Percentiles rank a stretch among this genome's conserved stretches.
phyloP scores from a whole-genome alignment of 2,888 invertebrate species.

The Trachelus iudaicus region DNA sequence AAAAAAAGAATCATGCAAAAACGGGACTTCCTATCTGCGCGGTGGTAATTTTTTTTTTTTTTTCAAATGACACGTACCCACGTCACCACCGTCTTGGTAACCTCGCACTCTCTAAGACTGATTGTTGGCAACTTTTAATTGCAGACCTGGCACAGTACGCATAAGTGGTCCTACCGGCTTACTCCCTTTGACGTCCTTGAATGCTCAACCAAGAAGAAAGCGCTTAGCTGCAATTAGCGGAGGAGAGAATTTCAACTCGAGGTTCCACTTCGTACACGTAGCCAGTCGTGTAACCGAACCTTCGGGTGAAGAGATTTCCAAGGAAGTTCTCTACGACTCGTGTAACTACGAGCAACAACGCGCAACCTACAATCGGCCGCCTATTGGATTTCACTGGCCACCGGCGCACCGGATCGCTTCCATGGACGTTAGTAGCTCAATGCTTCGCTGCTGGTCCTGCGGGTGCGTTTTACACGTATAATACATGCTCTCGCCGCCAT shows the following conservation, averaged over 20 bases:
- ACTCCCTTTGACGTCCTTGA: not conserved
- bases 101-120: constrained; percentile 39
- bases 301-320: not conserved
- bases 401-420: not conserved
- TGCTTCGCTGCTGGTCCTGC: not conserved
- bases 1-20: constrained; percentile 16
- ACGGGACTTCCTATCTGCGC: constrained; percentile 17
- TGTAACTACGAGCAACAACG: not conserved
- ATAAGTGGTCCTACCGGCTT: constrained; percentile 38
- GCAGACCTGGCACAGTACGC: constrained; percentile 39
- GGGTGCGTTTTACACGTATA: not conserved
- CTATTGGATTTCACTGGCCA: not conserved
- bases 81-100: not conserved
- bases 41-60: constrained; percentile 37
- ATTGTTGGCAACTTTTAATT: constrained; percentile 56
- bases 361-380: not conserved
- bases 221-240: not conserved
- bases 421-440: not conserved
- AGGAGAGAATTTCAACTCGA: not conserved
- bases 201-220: not conserved
- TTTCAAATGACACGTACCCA: constrained; percentile 45
- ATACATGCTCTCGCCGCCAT: not conserved
- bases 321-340: not conserved
- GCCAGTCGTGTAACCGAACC: not conserved
- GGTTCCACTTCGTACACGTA: not conserved